Conservation (phyloP, 2,113 vertebrate genomes). For the Brachyhypopomus occidentalis region DNA sequence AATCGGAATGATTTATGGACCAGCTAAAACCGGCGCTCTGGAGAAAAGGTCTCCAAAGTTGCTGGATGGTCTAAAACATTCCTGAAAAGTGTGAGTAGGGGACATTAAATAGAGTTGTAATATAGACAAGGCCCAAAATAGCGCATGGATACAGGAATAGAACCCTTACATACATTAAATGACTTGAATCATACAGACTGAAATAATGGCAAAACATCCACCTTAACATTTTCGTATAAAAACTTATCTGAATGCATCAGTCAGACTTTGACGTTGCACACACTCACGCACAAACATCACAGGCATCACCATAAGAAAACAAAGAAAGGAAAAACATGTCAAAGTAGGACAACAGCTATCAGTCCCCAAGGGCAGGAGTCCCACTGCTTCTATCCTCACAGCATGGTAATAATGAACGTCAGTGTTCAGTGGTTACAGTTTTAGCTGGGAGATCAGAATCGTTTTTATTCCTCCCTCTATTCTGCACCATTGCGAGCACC, state of each 20-base stretch:
- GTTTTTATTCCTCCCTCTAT: background rate
- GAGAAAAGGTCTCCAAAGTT: conserved; percentile 23
- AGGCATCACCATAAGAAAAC: no score
- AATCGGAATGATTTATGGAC: conserved; percentile 45
- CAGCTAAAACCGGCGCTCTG: conserved; percentile 32
- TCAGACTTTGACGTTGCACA: background rate
- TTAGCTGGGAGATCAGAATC: conserved; percentile 3
- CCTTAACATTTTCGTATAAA: background rate
- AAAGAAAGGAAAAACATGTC: background rate
- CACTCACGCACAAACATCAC: background rate
- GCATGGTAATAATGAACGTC: conserved; percentile 10
- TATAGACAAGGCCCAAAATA: conserved; percentile 22
- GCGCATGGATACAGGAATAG: conserved; percentile 1
- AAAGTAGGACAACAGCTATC: no score
- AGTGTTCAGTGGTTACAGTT: background rate
- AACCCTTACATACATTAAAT: background rate
- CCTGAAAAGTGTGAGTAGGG: conserved; percentile 27
- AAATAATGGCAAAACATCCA: background rate
- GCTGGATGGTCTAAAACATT: conserved; percentile 48
- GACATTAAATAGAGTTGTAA: conserved; percentile 45
- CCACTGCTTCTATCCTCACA: background rate
- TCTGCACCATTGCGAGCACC: background rate
- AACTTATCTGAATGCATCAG: background rate
- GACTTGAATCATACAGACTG: background rate
- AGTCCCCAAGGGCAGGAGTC: background rate